Evolutionary conservation across 2,797 vertebrate genomes (phyloP).

Genomic region (Decapterus maruadsi): DNA sequence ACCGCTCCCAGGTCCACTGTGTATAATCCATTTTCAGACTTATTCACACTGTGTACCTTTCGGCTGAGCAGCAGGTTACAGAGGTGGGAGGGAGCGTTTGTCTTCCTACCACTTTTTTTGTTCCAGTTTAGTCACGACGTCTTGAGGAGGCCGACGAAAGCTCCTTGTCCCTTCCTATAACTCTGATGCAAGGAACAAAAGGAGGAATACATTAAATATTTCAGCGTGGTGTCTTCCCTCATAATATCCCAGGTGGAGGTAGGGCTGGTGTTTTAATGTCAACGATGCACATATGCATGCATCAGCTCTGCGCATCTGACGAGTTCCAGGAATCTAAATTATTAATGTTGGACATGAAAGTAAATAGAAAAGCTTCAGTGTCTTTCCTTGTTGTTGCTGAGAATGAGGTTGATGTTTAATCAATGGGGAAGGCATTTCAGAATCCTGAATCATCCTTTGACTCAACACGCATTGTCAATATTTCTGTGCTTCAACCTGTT

Average conservation of each 20-base stretch:
- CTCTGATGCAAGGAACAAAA: slow-evolving; percentile 48
- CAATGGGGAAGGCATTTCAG: slow-evolving; percentile 8
- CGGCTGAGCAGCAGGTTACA: slow-evolving; percentile 51
- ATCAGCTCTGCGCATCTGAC: background rate
- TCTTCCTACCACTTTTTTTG: slow-evolving; percentile 48
- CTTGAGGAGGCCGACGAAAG: slow-evolving; percentile 35
- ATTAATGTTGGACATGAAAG: slow-evolving; percentile 55
- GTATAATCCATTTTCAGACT: slow-evolving; percentile 71
- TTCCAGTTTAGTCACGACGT: slow-evolving; percentile 65
- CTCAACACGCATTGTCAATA: slow-evolving; percentile 12
- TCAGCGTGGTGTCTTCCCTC: slow-evolving; percentile 36
- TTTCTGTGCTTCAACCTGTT: background rate
- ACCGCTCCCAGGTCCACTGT: slow-evolving; percentile 69
- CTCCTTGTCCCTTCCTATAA: slow-evolving; percentile 59
- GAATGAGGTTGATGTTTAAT: slow-evolving; percentile 5
- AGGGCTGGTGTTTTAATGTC: slow-evolving; percentile 15
- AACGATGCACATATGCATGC: background rate
- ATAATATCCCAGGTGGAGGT: slow-evolving; percentile 31
- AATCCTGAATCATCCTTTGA: background rate
- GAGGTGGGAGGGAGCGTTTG: slow-evolving; percentile 54
- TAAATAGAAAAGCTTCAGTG: slow-evolving; percentile 47
- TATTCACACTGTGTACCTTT: slow-evolving; percentile 65
- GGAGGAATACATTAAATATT: slow-evolving; percentile 64
- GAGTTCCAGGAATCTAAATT: slow-evolving; percentile 51
- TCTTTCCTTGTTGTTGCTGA: slow-evolving; percentile 15